Evolutionary conservation across 2,113 vertebrate genomes (phyloP).

Genomic region (Romanogobio albipinnatus): DNA sequence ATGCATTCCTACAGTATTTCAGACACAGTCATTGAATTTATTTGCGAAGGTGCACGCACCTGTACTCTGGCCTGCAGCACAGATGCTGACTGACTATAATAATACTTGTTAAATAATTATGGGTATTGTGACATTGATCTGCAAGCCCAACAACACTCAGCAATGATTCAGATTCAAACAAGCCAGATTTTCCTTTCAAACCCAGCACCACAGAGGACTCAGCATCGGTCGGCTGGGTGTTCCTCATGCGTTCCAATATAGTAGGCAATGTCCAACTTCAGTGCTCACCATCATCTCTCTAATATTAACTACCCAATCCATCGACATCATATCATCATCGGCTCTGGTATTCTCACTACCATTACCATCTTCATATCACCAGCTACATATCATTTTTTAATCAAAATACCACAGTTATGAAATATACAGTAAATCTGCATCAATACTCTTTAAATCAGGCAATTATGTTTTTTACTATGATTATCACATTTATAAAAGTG

Average conservation of each 20-base stretch:
- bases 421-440: not conserved
- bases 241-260: not conserved
- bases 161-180: constrained; percentile 5
- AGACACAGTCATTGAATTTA: not conserved
- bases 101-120: constrained; percentile 5
- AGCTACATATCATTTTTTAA: not conserved
- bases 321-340: not conserved
- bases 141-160: not conserved
- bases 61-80: not conserved
- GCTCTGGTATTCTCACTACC: not conserved
- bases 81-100: not conserved
- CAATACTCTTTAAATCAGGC: not conserved
- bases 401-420: not conserved
- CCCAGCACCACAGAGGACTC: not conserved
- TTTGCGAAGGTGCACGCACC: not conserved
- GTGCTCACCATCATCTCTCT: not conserved
- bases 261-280: constrained; percentile 2
- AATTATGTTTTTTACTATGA: not conserved
- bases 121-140: constrained; percentile 8
- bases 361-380: not conserved
- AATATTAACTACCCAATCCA: constrained; percentile 9
- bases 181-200: not conserved
- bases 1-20: not conserved
- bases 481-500: not conserved
- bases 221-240: not conserved